These are phyloP conservation scores for Dryomyza anilis DNA, from an alignment of 2,888 invertebrate species.

Conservation along the genomic window DNA sequence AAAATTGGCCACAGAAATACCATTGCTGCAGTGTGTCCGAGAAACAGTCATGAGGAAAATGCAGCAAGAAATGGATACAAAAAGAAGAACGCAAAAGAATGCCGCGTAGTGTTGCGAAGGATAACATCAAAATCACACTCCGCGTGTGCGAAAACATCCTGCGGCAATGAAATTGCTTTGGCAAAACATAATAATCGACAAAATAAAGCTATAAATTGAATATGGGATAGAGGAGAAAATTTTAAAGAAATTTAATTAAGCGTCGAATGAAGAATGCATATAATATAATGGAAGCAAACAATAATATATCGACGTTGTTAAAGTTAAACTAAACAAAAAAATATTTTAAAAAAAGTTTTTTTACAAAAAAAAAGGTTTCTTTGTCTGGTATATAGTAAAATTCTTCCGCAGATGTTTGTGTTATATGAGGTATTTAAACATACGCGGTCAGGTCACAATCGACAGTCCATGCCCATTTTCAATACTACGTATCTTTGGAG, in stretches of 20 bases:
- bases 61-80: background rate
- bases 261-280: background rate
- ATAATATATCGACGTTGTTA: too few species aligned
- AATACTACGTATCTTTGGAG: too few species aligned
- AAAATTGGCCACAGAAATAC: constrained; percentile 3
- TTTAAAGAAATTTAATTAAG: background rate
- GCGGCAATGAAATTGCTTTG: background rate
- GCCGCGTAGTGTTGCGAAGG: background rate
- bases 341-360: too few species aligned
- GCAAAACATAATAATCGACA: background rate
- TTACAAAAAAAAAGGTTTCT: too few species aligned
- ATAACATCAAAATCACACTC: constrained; percentile 4
- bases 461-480: too few species aligned
- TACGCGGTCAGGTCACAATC: too few species aligned
- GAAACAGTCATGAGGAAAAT: background rate
- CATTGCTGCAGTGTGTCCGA: background rate
- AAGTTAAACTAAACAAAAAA: too few species aligned
- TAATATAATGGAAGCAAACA: too few species aligned
- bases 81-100: background rate
- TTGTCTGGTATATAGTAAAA: too few species aligned
- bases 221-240: background rate
- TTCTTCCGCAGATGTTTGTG: too few species aligned
- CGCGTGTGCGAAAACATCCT: background rate
- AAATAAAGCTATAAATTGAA: background rate
- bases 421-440: too few species aligned